Base-by-base conservation (phyloP, 2,888 invertebrate genomes). In the Melitaea athalia region DNA sequence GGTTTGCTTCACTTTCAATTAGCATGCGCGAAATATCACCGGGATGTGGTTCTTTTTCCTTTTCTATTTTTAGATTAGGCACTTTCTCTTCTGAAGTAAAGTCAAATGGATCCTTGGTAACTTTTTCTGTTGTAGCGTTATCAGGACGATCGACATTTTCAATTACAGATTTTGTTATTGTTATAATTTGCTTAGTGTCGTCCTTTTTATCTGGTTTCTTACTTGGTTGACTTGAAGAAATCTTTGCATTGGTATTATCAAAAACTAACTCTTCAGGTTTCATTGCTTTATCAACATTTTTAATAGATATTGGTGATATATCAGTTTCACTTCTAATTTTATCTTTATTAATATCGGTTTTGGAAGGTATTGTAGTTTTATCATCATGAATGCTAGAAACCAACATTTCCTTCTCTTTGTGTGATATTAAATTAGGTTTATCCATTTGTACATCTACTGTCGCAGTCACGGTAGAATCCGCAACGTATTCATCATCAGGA, bases 401-500 rank as follows among this genome's bases (percentile, higher is more conserved):
- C 14, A 15, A 50, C 10, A 15, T n/a, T 42, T 59, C 33, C n/a
- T 42, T 4, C 14, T 63, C 63, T 52, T 61, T 59, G 3, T 38
- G 14, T 11, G 49, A 24, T 60, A 43, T n/a, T 6, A 45, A 15
- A 31, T 68, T 42, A 59, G 43, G 17, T 45, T 68, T 59, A 24
- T 31, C 12, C 31, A 65, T 17, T 45, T 63, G 52, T 3, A 60
- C 63, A 43, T 47, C 12, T 14, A 67, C 59, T 49, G 42, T 24
- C n/a, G 42, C 38, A 33, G 47, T 61, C 15, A 64, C 49, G 49
- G 64, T 64, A 50, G 70, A 60, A 43, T 69, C 66, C 2, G 63
- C 47, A 14, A 61, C 14, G 24, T 66, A 68, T 67, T 73, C 89
- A 82, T 95, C 95, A 79, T 96, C 97, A 0, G 97, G 97, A 83